Conservation (phyloP, 2,113 vertebrate species). For the Delphinus delphis region DNA sequence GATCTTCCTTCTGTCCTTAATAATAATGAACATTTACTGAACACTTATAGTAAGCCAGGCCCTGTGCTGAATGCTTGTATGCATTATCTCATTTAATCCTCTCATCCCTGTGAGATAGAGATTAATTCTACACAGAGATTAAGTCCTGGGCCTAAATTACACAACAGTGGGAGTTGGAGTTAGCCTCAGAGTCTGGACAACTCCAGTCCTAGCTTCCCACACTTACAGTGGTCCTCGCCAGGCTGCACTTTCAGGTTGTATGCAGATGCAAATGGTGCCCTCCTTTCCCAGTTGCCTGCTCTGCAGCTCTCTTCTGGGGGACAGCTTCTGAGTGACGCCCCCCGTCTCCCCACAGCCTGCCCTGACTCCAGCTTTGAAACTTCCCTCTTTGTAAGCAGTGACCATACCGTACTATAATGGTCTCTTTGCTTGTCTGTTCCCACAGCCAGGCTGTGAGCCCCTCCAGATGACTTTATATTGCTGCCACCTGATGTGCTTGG, state of each 20-base stretch:
- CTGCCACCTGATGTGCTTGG: not conserved
- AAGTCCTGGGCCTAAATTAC: not conserved
- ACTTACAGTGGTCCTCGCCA: fast-evolving
- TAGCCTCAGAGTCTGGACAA: not conserved
- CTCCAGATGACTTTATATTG: not conserved
- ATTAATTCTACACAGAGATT: not conserved
- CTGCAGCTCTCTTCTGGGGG: not conserved
- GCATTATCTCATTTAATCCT: not conserved
- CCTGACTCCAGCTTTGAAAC: not conserved
- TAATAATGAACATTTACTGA: not conserved
- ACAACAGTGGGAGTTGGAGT: not conserved
- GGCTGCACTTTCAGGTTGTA: fast-evolving
- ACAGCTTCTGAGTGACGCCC: not conserved
- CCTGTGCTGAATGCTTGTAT: not conserved
- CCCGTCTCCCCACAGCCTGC: not conserved
- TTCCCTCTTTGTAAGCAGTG: not conserved
- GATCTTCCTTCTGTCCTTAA: not conserved
- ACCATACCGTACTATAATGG: too few species aligned
- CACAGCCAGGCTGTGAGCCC: not conserved
- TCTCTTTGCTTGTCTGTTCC: not conserved
- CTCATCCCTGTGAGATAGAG: not conserved
- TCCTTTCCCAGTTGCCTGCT: not conserved
- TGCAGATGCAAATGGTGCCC: fast-evolving
- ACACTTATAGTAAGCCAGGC: not conserved
- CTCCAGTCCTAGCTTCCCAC: not conserved